A percentile compares a stretch with the other conserved stretches of the same genome.
Evolutionary conservation across 1,140 invertebrate genomes (phyloP).

Genomic region (Centruroides sculpturatus): DNA sequence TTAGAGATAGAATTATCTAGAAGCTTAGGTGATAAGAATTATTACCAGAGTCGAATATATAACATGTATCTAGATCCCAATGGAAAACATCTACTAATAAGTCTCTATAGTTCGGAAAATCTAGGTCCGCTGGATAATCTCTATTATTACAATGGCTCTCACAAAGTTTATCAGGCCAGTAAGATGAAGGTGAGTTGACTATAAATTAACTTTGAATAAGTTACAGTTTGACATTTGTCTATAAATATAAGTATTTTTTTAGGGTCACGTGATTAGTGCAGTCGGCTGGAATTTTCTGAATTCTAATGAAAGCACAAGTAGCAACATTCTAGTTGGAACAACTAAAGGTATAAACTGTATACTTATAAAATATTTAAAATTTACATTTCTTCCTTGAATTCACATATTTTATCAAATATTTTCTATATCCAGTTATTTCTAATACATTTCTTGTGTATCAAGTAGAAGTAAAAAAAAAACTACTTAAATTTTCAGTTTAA

Average conservation of each 20-base stretch:
- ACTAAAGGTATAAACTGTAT: conserved; percentile 43
- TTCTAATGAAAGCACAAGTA: conserved; percentile 45
- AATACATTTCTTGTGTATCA: too few relatives aligned
- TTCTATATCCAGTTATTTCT: too few relatives aligned
- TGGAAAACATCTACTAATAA: conserved; percentile 67
- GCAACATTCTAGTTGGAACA: conserved; percentile 73
- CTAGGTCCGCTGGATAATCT: conserved; percentile 49
- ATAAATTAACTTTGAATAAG: conserved; percentile 17
- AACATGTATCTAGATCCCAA: conserved; percentile 73
- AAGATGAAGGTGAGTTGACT: conserved; percentile 36
- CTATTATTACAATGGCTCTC: conserved; percentile 51
- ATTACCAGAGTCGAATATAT: conserved; percentile 35
- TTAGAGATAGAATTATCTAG: neutral
- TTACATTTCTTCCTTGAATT: too few relatives aligned
- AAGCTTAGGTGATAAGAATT: conserved; percentile 24
- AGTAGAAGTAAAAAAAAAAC: too few relatives aligned
- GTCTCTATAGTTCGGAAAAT: conserved; percentile 38
- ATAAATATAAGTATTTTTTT: conserved; percentile 1
- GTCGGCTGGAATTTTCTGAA: conserved; percentile 62
- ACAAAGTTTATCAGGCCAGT: conserved; percentile 41
- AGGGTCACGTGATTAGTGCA: conserved; percentile 72
- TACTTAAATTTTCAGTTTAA: too few relatives aligned
- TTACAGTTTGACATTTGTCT: too few relatives aligned
- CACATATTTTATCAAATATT: too few relatives aligned
- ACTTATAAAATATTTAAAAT: too few relatives aligned